phyloP scores from a whole-genome alignment of 2,888 invertebrate genomes.

The Eretmocerus hayati region DNA sequence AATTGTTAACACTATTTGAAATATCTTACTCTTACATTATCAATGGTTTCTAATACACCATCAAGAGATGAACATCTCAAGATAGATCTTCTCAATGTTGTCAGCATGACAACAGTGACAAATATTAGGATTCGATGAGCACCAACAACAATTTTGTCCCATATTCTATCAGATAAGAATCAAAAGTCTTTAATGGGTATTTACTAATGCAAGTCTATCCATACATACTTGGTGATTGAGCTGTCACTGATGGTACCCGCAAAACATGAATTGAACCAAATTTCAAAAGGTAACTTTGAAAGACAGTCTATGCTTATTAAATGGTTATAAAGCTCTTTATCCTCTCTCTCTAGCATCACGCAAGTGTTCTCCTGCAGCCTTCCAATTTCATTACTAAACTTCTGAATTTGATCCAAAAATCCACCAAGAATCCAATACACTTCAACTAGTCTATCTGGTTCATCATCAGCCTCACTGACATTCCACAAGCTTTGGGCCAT shows the following conservation, averaged over 20 bases:
- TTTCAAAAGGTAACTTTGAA: constrained; percentile 60
- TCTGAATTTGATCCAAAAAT: constrained; percentile 63
- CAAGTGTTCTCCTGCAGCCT: constrained; percentile 63
- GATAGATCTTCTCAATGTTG: constrained; percentile 62
- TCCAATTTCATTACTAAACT: constrained; percentile 58
- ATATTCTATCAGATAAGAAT: constrained; percentile 66
- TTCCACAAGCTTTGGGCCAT: constrained; percentile 61
- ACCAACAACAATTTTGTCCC: constrained; percentile 84
- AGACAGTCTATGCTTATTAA: constrained; percentile 59
- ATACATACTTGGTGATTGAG: constrained; percentile 66
- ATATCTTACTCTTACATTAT: constrained; percentile 51
- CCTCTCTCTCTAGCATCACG: constrained; percentile 69
- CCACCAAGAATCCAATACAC: constrained; percentile 78
- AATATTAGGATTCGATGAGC: constrained; percentile 76
- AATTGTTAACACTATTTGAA: background rate
- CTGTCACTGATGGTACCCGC: constrained; percentile 73
- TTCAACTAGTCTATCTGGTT: constrained; percentile 51
- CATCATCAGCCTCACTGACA: constrained; percentile 60
- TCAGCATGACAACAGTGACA: constrained; percentile 67
- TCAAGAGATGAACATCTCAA: constrained; percentile 56
- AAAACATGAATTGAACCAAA: constrained; percentile 79
- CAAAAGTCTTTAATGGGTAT: background rate
- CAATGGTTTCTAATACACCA: constrained; percentile 59
- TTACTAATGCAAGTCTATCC: constrained; percentile 1
- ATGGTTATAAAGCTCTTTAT: constrained; percentile 63